These are phyloP conservation scores for Sminthopsis crassicaudata DNA, from an alignment of 2,113 vertebrate species.

Conservation along the genomic window DNA sequence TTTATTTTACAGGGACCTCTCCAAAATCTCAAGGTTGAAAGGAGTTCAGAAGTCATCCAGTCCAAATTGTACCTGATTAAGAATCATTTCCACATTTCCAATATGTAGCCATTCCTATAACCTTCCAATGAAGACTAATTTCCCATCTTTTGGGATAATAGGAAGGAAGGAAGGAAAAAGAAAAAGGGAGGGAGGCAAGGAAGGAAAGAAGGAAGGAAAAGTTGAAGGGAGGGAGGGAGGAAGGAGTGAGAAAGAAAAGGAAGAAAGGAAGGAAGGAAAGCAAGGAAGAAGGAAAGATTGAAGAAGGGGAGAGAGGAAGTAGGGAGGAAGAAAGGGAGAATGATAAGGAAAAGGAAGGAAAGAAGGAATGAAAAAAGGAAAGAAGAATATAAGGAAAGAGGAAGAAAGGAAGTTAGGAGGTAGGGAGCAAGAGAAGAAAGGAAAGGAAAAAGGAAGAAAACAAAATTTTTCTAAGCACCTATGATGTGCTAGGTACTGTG, in stretches of 20 bases:
- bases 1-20: background rate
- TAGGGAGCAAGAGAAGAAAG: no score
- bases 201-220: no score
- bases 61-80: background rate
- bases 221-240: no score
- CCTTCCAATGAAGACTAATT: background rate
- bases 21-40: background rate
- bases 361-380: no score
- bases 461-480: background rate
- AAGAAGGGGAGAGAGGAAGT: no score
- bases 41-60: background rate
- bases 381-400: background rate
- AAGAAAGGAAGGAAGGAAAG: background rate
- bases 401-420: background rate
- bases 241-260: no score
- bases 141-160: background rate
- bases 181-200: background rate
- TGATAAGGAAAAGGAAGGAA: no score
- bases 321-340: background rate
- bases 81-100: background rate
- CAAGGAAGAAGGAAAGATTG: no score
- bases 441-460: background rate
- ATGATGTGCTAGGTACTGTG: background rate
- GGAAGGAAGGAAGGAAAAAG: background rate
- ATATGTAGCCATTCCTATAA: background rate